These are phyloP conservation scores for Bombus huntii DNA, from an alignment of 1,140 invertebrate genomes.

Conservation along the genomic window DNA sequence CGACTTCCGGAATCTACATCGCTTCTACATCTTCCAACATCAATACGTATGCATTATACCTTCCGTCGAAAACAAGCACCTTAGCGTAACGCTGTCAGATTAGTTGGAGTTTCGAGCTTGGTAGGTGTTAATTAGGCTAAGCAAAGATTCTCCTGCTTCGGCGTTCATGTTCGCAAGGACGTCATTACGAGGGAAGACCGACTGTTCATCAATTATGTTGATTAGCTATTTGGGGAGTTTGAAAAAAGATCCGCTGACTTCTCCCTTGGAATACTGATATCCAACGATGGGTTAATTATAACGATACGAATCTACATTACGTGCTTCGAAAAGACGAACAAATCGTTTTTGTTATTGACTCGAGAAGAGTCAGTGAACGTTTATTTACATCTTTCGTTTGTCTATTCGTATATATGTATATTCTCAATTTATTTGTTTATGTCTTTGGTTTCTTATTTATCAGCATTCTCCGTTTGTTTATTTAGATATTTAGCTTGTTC, in stretches of 20 bases:
- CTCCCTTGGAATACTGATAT: background rate
- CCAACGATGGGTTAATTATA: background rate
- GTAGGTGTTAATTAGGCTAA: conserved; percentile 61
- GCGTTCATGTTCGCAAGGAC: background rate
- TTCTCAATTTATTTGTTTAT: background rate
- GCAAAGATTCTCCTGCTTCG: conserved; percentile 40
- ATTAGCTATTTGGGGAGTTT: conserved; percentile 31
- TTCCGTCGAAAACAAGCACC: conserved; percentile 32
- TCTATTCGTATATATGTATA: background rate
- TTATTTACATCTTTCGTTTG: background rate
- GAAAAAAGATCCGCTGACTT: background rate
- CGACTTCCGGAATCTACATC: conserved; percentile 39
- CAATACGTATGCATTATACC: conserved; percentile 42
- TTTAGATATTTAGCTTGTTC: background rate
- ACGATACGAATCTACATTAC: background rate
- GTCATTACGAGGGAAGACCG: background rate
- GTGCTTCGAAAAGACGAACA: background rate
- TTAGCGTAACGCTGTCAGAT: conserved; percentile 46
- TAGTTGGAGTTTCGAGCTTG: conserved; percentile 34
- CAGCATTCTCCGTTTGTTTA: background rate
- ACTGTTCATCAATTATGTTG: conserved; percentile 62
- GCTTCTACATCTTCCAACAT: conserved; percentile 16
- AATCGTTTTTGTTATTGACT: background rate
- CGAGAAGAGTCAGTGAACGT: background rate
- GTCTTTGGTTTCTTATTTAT: background rate